Base-by-base conservation (phyloP, 2,113 vertebrate species). In the Sphyrna mokarran region DNA sequence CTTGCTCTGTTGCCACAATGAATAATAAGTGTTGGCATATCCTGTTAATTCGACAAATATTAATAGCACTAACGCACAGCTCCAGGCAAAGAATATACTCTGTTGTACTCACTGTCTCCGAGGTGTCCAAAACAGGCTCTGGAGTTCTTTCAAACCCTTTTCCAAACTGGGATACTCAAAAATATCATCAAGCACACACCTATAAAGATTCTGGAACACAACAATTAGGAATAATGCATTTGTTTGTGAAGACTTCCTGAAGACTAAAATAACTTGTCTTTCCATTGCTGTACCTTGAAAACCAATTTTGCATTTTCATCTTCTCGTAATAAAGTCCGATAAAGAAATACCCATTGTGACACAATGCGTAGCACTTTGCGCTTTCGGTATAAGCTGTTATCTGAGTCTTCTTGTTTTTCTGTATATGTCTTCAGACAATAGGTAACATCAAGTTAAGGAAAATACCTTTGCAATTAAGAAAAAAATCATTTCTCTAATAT, bases 91-190 rank as follows among this genome's bases (percentile, higher is more conserved):
- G 10, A 69, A 69, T 43, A 2, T 69, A 7, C 9, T 70, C 20
- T 18, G 80, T 87, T 96, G 85, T 70, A 98, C 99, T 98, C 97
- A 99, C 99, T 99, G 98, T 96, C 98, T 98, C 96, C 98, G 98
- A 96, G 99, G 98, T 97, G 98, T 98, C 87, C 98, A 98, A 95
- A 99, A 98, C 96, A 99, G 98, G 96, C 98, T 99, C 96, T 99
- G 99, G 96, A 99, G 98, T 96, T 99, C 98, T 97, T 98, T 98
- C 96, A 99, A 96, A 26, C 99, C 98, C 89, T 98, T 98, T 97
- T 99, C 99, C 96, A 99, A 98, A 87, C 97, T 85, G 0, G 99
- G 99, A 96, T 98, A 99, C 96, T 99, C 99, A 95, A 98, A 99
- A 37, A 99, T 98, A 96, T 99, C 99, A 97, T 99, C 99, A 96